Evolutionary conservation across 2,888 invertebrate species (phyloP), one percentile per base, ranked within the genome.

Genomic region (Malthinus seriepunctatus): DNA sequence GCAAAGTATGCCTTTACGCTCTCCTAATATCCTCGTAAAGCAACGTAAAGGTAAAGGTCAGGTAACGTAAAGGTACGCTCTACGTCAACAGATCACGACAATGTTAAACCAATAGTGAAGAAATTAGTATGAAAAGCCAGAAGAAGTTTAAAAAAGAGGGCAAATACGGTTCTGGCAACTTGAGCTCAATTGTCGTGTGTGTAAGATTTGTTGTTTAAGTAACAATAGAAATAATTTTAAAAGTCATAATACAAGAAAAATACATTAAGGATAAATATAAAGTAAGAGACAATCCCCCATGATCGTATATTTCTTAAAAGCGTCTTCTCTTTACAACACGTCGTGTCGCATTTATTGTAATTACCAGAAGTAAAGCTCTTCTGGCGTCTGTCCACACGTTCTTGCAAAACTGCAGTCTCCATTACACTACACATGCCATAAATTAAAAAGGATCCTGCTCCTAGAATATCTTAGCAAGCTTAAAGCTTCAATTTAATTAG

Each of bases 371-470:
- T 52, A 62, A 71, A 71, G 73, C 73, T 72, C 72, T 75, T 73
- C 73, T 75, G 75, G 75, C 75, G 73, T 73, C 72, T 73, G 73
- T 75, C 75, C 75, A 75, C 75, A 75, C 75, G 75, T 75, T 73
- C 73, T 73, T 72, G 49, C 65, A 68, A 71, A 73, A 72, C 71
- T 73, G 71, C 72, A 73, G 74, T 75, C 72, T 75, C 73, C 70
- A 73, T 73, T 73, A 72, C 72, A 70, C 67, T 71, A 74, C 73
- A 73, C 73, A 74, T 71, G 69, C 72, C 63, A 74, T 75, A 75
- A 74, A 75, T 74, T 75, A 73, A 68, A 59, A 63, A 23, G 67
- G 62, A 67, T 67, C 65, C 65, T 66, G 68, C 70, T 62, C 60
- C 67, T 64, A 63, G 72, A 73, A 74, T 74, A 73, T 73, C 71